Base-by-base conservation (phyloP, 2,888 invertebrate genomes). In the Platycheirus albimanus region DNA sequence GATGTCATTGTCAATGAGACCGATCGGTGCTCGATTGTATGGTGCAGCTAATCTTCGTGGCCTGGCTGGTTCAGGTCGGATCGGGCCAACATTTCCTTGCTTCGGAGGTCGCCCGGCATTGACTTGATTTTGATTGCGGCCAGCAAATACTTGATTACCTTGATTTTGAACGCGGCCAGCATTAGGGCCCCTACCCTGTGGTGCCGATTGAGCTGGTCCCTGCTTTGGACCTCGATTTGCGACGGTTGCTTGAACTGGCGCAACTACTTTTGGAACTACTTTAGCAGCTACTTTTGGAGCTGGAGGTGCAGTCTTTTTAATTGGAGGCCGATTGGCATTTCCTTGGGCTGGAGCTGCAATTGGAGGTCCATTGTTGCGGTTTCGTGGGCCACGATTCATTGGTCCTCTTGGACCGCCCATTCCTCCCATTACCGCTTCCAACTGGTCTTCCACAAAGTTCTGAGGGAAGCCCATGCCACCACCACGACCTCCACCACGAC, bases 1-100 rank as follows among this genome's bases (percentile, higher is more conserved):
- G 6, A 81, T 84, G 3, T 71, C 81, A 28, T 85, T 86, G 17
- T 83, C 76, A 45, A 79, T 83, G 51, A 72, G 85, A 15, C 76
- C 80, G 13, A n/a, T n/a, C n/a, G 58, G 71, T 11, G 47, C 33
- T 10, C 81, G 84, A 11, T 81, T 85, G 24, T 78, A 83, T 0
- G 78, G 78, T 43, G 36, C 63, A 0, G 36, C 4, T 11, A 36
- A 28, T 11, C 64, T 66, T 8, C 47, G 77, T 1, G 30, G 38
- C 5, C 72, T 49, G 7, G 10, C 2, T 0, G 72, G 67, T 8
- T 83, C 72, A 13, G 78, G 83, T 19, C 79, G 85, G 45, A 78
- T 74, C 0, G 72, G 81, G 0, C 85, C 67, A 19, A 64, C 64
- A 20, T 70, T 76, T 2, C 51, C 58, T 28, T 56, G 70, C 5